Evolutionary conservation across 2,113 vertebrate species (phyloP), one percentile per base, ranked within the genome.

Genomic region (Tenrec ecaudatus): DNA sequence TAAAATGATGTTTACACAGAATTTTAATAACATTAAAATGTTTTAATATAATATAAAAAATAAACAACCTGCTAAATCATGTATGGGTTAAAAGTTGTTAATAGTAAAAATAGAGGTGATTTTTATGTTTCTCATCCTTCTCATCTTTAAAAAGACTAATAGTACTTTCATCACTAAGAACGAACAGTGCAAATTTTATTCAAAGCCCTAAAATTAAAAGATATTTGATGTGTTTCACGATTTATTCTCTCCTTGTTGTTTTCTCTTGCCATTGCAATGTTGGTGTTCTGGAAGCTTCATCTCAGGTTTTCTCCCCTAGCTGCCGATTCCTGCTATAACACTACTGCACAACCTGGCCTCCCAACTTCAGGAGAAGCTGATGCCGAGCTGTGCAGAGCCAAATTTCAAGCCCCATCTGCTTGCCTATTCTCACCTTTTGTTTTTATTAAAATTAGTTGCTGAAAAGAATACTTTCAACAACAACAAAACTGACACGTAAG

Each of bases 341-440:
- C 38, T 40, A 36, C 33, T 53, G 47, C 88, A 62, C 10, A 10
- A 22, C 11, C 1, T 1, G 0, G 0, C 40, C 66, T 80, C 25
- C 68, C 77, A 11, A 1, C 40, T 33, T 22, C n/a, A 73, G 53
- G 3, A 38, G n/a, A 38, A 38, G 19, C 25, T 60, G 82, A 1
- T 0, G 2, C 33, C 0, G 1, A 12, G 29, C 17, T n/a, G 4
- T 38, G 40, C n/a, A 3, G 23, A 43, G 5, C 5, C 15, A 31
- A n/a, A n/a, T 33, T 29, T 31, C 5, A 17, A 31, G 5, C 9
- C 82, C 25, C 5, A 12, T 7, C 31, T 60, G 2, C 2, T 1
- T 0, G 20, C 31, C 33, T 0, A 1, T 2, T 14, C 19, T 62
- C 60, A n/a, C 19, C 3, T 6, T 19, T 11, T 36, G 8, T 16